Conservation (phyloP, 2,113 vertebrate species). For the Tupaia chinensis region DNA sequence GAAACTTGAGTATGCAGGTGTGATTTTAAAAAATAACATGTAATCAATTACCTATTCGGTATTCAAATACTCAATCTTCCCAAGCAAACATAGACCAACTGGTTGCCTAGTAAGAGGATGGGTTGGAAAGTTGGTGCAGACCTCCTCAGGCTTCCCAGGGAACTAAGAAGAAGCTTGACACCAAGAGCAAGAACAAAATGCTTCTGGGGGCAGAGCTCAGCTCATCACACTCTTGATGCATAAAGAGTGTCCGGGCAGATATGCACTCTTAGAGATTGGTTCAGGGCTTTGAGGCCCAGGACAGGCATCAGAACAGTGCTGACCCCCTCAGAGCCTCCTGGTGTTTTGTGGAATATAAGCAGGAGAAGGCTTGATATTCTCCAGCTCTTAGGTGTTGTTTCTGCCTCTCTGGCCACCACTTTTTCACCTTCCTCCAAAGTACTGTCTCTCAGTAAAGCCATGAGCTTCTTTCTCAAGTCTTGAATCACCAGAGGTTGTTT, state of each 20-base stretch:
- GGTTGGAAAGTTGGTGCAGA: neutral
- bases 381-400: neutral
- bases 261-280: too few relatives aligned
- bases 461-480: conserved; percentile 43
- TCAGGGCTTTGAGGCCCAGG: neutral
- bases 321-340: neutral
- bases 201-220: neutral
- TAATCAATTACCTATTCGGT: neutral
- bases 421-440: neutral
- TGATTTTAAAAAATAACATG: neutral
- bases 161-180: neutral
- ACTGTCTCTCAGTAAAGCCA: neutral
- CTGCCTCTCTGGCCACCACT: neutral
- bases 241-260: neutral
- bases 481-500: conserved; percentile 74
- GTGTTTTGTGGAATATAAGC: neutral
- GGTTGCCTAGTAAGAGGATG: too few relatives aligned
- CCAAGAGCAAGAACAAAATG: neutral
- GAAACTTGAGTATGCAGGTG: neutral
- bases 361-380: neutral
- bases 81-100: neutral
- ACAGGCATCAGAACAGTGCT: neutral
- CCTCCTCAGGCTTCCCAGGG: neutral
- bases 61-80: neutral
- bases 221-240: neutral